phyloP scores from a whole-genome alignment of 2,113 vertebrate species.

The Oreochromis tanganicae region DNA sequence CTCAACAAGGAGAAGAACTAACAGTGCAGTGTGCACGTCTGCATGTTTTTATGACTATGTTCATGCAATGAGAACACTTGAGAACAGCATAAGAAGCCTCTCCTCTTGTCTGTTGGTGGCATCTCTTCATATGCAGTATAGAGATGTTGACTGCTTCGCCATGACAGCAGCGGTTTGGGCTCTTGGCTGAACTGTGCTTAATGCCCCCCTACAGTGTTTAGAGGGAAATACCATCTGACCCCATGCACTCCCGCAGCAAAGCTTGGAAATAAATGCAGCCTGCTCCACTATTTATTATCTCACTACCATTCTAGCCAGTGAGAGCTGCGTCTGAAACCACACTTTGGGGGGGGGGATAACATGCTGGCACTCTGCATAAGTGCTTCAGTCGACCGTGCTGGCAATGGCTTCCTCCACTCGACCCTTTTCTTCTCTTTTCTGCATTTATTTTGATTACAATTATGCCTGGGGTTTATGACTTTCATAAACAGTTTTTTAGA shows the following conservation, averaged over 20 bases:
- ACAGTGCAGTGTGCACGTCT: neutral
- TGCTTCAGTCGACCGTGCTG: neutral
- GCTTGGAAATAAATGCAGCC: conserved; percentile 34
- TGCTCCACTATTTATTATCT: conserved; percentile 40
- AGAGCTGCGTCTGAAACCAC: conserved; percentile 27
- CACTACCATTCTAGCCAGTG: neutral
- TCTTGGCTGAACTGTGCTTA: conserved; percentile 27
- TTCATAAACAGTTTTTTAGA: neutral
- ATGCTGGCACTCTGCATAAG: conserved; percentile 6
- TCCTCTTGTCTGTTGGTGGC: neutral
- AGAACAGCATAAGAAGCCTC: neutral
- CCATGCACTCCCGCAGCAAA: conserved; percentile 4
- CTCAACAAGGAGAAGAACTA: neutral
- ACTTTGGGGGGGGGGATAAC: neutral
- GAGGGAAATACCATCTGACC: conserved; percentile 51
- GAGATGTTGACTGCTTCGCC: conserved; percentile 20
- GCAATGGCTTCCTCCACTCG: neutral
- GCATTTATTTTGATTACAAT: conserved; percentile 26
- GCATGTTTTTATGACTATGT: neutral
- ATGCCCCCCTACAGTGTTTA: conserved; percentile 35
- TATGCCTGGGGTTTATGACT: neutral
- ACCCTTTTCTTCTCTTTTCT: conserved; percentile 3
- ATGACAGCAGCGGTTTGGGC: conserved; percentile 4
- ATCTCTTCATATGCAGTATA: neutral
- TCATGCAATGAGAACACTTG: neutral